Evolutionary conservation across 2,113 vertebrate species (phyloP), one percentile per base, ranked within the genome.

Genomic region (Brachionichthys hirsutus): DNA sequence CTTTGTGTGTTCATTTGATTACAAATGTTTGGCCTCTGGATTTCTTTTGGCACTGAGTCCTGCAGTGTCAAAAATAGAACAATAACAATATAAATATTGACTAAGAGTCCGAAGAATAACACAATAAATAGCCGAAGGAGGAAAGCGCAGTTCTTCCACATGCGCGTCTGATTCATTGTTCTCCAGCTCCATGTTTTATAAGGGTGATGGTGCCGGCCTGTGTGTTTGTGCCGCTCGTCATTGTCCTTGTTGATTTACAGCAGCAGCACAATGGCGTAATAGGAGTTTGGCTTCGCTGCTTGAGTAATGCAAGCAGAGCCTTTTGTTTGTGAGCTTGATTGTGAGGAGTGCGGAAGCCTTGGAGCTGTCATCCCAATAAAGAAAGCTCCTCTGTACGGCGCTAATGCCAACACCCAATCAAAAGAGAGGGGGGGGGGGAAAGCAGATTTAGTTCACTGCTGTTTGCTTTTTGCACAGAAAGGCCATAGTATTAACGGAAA

Each of bases 221-320:
- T 64, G 79, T 78, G 78, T 87, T 80, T 86, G 79, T 80, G 80
- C 73, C 66, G 58, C 75, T 49, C 40, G 24, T 63, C 68, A 80
- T 89, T 89, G 89, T 91, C 85, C 75, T 80, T 51, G 61, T 82
- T 90, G 88, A 90, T 89, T 90, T 88, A 88, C 89, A 90, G 80
- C 78, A 47, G 15, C 53, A 7, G 36, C 41, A 88, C 85, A 89
- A 88, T 87, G 85, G 75, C 54, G 73, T 84, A 88, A 89, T 87
- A 82, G 75, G 81, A 80, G 83, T 87, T 83, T 78, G 77, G 86
- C 83, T 88, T 85, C 73, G 80, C 73, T 75, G 78, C 78, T 75
- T 60, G 83, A 87, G 80, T 82, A 84, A 87, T 81, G 82, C 84
- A 72, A 86, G 84, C 58, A 3, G 73, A 67, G 60, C 80, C 80